These are phyloP conservation scores for Slavum lentiscoides DNA, from an alignment of 2,888 invertebrate species.

Conservation along the genomic window DNA sequence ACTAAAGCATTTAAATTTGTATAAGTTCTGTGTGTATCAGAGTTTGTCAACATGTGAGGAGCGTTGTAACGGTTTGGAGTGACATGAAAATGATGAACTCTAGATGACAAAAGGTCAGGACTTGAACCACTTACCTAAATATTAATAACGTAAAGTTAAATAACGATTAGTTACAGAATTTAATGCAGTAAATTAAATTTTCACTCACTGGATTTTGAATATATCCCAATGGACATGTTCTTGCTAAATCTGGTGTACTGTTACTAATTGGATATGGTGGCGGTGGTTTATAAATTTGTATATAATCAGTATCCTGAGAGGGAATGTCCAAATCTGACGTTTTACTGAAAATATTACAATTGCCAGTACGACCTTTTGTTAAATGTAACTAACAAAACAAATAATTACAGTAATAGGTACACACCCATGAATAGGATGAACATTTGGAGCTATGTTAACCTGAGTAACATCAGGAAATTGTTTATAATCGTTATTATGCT, in stretches of 20 bases:
- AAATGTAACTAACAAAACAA: not conserved
- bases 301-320: constrained; percentile 24
- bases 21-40: constrained; percentile 71
- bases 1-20: constrained; percentile 70
- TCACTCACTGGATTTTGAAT: constrained; percentile 55
- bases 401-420: constrained; percentile 45
- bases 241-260: constrained; percentile 81
- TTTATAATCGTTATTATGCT: constrained; percentile 56
- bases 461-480: constrained; percentile 59
- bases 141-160: not conserved
- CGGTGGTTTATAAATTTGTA: constrained; percentile 73
- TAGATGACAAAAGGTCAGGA: constrained; percentile 76
- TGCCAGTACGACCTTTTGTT: constrained; percentile 2
- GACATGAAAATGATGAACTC: constrained; percentile 59
- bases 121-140: constrained; percentile 67
- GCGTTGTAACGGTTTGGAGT: constrained; percentile 49
- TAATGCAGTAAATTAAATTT: not conserved
- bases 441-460: constrained; percentile 55
- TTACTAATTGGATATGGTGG: constrained; percentile 84
- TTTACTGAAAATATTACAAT: constrained; percentile 34
- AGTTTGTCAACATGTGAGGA: constrained; percentile 59
- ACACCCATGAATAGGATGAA: constrained; percentile 46
- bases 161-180: too few species aligned
- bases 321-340: constrained; percentile 32
- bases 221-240: constrained; percentile 56